Evolutionary conservation across 2,113 vertebrate species (phyloP), one percentile per base, ranked within the genome.

Genomic region (Sclerurus mexicanus): DNA sequence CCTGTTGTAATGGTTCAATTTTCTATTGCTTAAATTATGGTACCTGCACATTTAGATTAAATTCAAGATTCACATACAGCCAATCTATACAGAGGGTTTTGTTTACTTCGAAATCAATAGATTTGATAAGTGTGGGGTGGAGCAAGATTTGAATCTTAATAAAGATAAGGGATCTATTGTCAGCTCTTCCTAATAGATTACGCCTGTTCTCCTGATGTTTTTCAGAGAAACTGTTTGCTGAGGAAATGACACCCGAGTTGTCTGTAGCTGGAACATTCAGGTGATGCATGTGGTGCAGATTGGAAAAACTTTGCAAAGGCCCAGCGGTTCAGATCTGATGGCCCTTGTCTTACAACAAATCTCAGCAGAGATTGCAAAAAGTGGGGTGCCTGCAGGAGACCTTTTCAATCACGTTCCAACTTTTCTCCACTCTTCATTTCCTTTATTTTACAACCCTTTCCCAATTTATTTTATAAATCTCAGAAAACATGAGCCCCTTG

Each of bases 141-240:
- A 85, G 85, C 69, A 92, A 94, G 85, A 91, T 71, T 77, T 91
- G 44, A 87, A 79, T 93, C 89, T 85, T 74, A 63, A 75, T 90
- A 63, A 90, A 92, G 83, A 94, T 82, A 91, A 94, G 72, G 23
- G 27, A 47, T 69, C 89, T 89, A 42, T 91, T 82, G 71, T 88
- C 76, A 90, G 64, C 52, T 17, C 7, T 93, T 89, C 33, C 47
- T 77, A 49, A 49, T 10, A 85, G 31, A 35, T n/a, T 90, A 9
- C 0, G 4, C 68, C 59, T 74, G 44, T 84, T 71, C 27, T 91
- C 25, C 50, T 49, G 44, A 44, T 0, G 0, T 52, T 86, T 77
- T 86, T 78, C 28, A 74, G 55, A 55, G 33, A 71, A 74, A 46
- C 4, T 85, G 14, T 60, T 78, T 67, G 56, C 35, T 88, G 44